Conservation (phyloP, 1,140 invertebrate genomes). For the Macrocentrus cingulum region DNA sequence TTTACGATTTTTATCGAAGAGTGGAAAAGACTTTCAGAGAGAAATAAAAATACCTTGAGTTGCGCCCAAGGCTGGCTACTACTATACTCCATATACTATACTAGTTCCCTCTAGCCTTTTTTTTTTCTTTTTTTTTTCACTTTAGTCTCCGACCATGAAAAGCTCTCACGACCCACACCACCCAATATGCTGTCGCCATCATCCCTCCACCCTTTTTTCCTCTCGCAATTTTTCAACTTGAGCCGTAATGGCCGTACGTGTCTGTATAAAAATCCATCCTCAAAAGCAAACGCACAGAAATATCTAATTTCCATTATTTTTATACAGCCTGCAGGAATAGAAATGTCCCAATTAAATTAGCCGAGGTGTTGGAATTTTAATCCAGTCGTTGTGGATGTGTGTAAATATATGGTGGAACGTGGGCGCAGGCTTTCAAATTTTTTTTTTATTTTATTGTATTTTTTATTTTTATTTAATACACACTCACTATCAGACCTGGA, state of each 20-base stretch:
- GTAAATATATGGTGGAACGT: constrained; percentile 10
- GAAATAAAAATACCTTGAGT: constrained; percentile 10
- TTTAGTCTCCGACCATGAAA: constrained; percentile 14
- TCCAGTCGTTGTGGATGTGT: neutral
- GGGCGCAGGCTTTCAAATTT: too few relatives aligned
- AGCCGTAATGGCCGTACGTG: too few relatives aligned
- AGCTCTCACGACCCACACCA: constrained; percentile 11
- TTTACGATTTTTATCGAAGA: neutral
- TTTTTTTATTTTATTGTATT: too few relatives aligned
- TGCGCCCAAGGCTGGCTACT: neutral
- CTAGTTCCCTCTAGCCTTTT: neutral
- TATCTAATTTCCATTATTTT: too few relatives aligned
- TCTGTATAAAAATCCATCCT: too few relatives aligned
- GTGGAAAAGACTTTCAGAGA: constrained; percentile 8
- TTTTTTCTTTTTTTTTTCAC: constrained; percentile 3
- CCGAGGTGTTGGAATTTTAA: too few relatives aligned
- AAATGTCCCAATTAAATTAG: too few relatives aligned
- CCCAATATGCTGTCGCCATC: neutral
- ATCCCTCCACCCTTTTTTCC: constrained; percentile 1
- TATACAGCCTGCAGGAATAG: too few relatives aligned
- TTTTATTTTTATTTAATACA: constrained; percentile 10
- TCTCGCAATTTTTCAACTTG: neutral
- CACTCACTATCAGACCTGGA: neutral
- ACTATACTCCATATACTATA: neutral
- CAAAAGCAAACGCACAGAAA: too few relatives aligned